These are phyloP conservation scores for Coremacera marginata DNA, from an alignment of 2,888 invertebrate species.

Conservation along the genomic window DNA sequence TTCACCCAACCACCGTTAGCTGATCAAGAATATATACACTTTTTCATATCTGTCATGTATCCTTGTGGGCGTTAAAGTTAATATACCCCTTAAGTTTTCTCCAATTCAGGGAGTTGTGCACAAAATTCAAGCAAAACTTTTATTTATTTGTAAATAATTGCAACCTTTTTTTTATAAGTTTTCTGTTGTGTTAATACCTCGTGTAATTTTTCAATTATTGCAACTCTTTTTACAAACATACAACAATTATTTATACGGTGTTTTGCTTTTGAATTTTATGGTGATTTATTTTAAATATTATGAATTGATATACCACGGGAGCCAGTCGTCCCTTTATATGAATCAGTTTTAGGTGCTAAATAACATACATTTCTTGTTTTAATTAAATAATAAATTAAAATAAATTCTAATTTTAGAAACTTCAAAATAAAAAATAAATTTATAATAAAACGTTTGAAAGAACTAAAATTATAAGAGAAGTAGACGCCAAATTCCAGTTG, in stretches of 20 bases:
- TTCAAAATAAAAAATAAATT: slow-evolving; percentile 34
- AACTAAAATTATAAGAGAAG: slow-evolving; percentile 10
- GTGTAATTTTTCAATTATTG: too few relatives aligned
- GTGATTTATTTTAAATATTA: slow-evolving; percentile 32
- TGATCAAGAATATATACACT: too few relatives aligned
- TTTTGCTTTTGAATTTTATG: neutral
- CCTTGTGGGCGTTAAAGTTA: too few relatives aligned
- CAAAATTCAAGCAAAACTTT: too few relatives aligned
- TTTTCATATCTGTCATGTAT: too few relatives aligned
- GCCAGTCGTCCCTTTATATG: slow-evolving; percentile 16
- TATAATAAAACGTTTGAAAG: slow-evolving; percentile 31
- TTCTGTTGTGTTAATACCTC: too few relatives aligned
- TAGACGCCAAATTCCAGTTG: neutral
- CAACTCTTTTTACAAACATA: too few relatives aligned
- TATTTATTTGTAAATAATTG: too few relatives aligned
- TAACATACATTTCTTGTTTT: slow-evolving; percentile 30
- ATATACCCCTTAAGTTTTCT: too few relatives aligned
- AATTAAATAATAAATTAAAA: slow-evolving; percentile 41
- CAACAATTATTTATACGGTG: neutral
- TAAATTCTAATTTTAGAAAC: slow-evolving; percentile 40
- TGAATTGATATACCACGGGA: slow-evolving; percentile 32
- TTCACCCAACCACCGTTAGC: too few relatives aligned
- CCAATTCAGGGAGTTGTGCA: too few relatives aligned
- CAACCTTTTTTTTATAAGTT: too few relatives aligned
- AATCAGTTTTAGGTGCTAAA: slow-evolving; percentile 34